Base-by-base conservation (phyloP, 2,113 vertebrate species). In the Atrichornis clamosus region DNA sequence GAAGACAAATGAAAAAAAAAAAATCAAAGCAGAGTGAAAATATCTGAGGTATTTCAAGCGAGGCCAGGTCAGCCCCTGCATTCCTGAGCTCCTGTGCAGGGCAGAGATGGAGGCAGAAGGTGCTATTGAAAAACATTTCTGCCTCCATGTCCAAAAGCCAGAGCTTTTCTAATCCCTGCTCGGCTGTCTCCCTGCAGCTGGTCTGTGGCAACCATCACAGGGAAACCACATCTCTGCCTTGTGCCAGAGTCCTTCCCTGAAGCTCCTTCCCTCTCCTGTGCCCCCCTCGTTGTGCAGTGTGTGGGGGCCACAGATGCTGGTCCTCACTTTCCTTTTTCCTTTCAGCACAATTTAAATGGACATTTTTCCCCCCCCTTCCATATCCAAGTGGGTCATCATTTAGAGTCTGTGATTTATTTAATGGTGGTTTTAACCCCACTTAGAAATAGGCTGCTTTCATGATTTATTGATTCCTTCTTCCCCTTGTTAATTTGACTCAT, bases 381-480 rank as follows among this genome's bases (percentile, higher is more conserved):
- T 47, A 90, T 93, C 76, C 90, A 87, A 96, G 69, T 0, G 0
- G 95, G 69, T 85, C 74, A 86, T 93, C 95, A 95, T 93, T 97
- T 97, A 97, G 74, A 89, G 65, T 19, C 97, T 33, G 74, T 97
- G 98, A 98, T 98, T 98, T 98, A 98, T 98, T 96, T 95, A 94
- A 98, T 96, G 92, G 94, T 92, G 91, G 83, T 96, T 98, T 98
- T 97, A 98, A 98, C 97, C 97, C 98, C 97, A 98, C 98, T 98
- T 98, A 98, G 97, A 97, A 98, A 97, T 52, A 95, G 94, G 91
- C 96, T 65, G 68, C 95, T 97, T 97, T 97, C 90, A 90, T 98
- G 98, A 98, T 98, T 98, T 98, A 98, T 98, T 95, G 97, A 95
- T 97, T 98, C 91, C 94, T 98, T 97, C 97, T 97, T 98, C 97